phyloP scores from a whole-genome alignment of 2,113 vertebrate species.

The Pteronura brasiliensis region DNA sequence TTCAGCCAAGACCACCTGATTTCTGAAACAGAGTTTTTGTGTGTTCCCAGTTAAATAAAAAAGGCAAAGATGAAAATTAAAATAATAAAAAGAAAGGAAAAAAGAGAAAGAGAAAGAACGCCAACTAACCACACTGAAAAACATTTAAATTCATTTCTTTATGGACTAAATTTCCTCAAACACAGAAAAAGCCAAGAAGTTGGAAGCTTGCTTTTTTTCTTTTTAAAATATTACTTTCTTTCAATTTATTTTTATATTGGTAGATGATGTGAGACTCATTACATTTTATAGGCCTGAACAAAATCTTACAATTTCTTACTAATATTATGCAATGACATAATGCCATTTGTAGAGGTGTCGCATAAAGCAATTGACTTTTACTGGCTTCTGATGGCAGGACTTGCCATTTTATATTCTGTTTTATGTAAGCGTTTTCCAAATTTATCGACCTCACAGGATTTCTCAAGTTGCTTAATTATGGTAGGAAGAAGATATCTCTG shows the following conservation, averaged over 20 bases:
- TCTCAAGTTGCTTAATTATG: slow-evolving; percentile 86
- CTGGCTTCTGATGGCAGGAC: slow-evolving; percentile 86
- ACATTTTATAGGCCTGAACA: slow-evolving; percentile 84
- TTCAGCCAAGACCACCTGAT: slow-evolving; percentile 68
- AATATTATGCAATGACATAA: slow-evolving; percentile 89
- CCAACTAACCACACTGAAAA: slow-evolving; percentile 49
- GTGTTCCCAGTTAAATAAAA: slow-evolving; percentile 69
- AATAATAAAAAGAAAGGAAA: slow-evolving; percentile 52
- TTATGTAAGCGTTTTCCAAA: slow-evolving; percentile 85
- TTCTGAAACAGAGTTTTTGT: slow-evolving; percentile 70
- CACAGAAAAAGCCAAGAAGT: slow-evolving; percentile 76
- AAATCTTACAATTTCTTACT: slow-evolving; percentile 85
- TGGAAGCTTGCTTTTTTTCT: slow-evolving; percentile 70
- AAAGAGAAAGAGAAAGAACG: not conserved
- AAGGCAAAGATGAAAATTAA: slow-evolving; percentile 55
- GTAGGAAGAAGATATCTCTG: slow-evolving; percentile 82
- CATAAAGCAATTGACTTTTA: slow-evolving; percentile 87
- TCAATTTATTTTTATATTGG: slow-evolving; percentile 79
- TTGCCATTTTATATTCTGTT: slow-evolving; percentile 85
- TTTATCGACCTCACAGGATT: slow-evolving; percentile 85
- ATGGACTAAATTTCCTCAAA: slow-evolving; percentile 73
- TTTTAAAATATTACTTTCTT: slow-evolving; percentile 75
- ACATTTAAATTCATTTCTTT: slow-evolving; percentile 73
- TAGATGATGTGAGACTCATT: slow-evolving; percentile 86
- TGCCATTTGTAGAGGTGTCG: slow-evolving; percentile 86